These are phyloP conservation scores for Cistogaster globosa DNA, from an alignment of 2,888 invertebrate species.

Conservation along the genomic window DNA sequence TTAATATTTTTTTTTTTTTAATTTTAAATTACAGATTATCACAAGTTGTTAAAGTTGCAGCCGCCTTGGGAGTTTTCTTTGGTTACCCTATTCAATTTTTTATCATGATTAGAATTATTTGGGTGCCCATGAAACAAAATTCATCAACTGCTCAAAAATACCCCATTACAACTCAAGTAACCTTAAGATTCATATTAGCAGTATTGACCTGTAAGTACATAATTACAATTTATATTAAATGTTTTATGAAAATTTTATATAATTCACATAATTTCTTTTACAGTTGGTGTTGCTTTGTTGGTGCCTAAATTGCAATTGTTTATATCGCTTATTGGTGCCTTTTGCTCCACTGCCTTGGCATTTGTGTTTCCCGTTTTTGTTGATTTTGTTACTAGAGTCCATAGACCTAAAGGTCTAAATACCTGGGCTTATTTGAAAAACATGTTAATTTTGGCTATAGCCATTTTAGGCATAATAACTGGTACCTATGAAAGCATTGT, in stretches of 20 bases:
- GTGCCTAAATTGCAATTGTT: conserved; percentile 93
- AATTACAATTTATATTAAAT: neutral
- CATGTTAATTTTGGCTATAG: conserved; percentile 86
- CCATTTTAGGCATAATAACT: conserved; percentile 88
- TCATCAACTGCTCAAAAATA: conserved; percentile 84
- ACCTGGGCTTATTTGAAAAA: conserved; percentile 85
- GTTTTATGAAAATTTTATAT: neutral
- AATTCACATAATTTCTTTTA: neutral
- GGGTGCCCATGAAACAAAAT: conserved; percentile 88
- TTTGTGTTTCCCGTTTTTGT: conserved; percentile 94
- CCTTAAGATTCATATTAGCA: conserved; percentile 89
- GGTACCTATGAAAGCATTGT: conserved; percentile 90
- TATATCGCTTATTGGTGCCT: conserved; percentile 95
- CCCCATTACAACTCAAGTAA: conserved; percentile 87
- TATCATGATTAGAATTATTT: conserved; percentile 95
- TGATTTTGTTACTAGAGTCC: conserved; percentile 89
- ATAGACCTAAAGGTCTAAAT: conserved; percentile 84
- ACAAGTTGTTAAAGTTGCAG: conserved; percentile 90
- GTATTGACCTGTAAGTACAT: conserved; percentile 91
- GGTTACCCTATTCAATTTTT: conserved; percentile 98
- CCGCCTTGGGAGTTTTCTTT: conserved; percentile 93
- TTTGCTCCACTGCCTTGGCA: conserved; percentile 94
- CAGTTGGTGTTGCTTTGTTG: conserved; percentile 92
- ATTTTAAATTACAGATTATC: conserved; percentile 85
- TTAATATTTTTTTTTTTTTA: no score